A percentile compares a stretch with the other conserved stretches of the same genome.
These are phyloP conservation scores for Dastarcus helophoroides DNA, from an alignment of 2,888 invertebrate genomes.

Conservation along the genomic window DNA sequence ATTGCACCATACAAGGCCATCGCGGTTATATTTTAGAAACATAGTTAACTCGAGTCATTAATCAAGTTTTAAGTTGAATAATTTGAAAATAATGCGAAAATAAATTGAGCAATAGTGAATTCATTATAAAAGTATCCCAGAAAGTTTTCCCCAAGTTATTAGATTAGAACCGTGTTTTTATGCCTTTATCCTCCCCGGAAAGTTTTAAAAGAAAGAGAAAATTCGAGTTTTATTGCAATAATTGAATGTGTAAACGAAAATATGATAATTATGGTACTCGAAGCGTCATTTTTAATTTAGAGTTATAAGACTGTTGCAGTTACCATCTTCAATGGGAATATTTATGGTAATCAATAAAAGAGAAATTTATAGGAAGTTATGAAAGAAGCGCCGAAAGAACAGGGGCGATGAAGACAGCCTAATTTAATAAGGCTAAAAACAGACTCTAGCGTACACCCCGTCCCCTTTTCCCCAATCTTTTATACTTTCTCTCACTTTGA, in stretches of 20 bases:
- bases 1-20: too few relatives aligned
- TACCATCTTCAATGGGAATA: slow-evolving; percentile 23
- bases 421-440: slow-evolving; percentile 28
- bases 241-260: slow-evolving; percentile 23
- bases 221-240: slow-evolving; percentile 18
- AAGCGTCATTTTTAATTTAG: slow-evolving; percentile 15
- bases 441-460: slow-evolving; percentile 21
- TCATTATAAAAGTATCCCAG: slow-evolving; percentile 11
- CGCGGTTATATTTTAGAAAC: too few relatives aligned
- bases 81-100: slow-evolving; percentile 11
- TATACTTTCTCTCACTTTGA: too few relatives aligned
- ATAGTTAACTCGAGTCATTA: too few relatives aligned
- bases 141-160: slow-evolving; percentile 9
- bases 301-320: slow-evolving; percentile 16
- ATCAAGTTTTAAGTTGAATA: too few relatives aligned
- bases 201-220: slow-evolving; percentile 8
- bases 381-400: slow-evolving; percentile 21
- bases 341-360: slow-evolving; percentile 30
- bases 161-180: slow-evolving; percentile 10
- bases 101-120: slow-evolving; percentile 11
- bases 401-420: slow-evolving; percentile 25
- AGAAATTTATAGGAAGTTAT: too few relatives aligned
- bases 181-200: slow-evolving; percentile 8
- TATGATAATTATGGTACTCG: slow-evolving; percentile 14
- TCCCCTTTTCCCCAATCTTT: too few relatives aligned